phyloP scores from a whole-genome alignment of 2,888 invertebrate genomes.

The Rosalia funebris region DNA sequence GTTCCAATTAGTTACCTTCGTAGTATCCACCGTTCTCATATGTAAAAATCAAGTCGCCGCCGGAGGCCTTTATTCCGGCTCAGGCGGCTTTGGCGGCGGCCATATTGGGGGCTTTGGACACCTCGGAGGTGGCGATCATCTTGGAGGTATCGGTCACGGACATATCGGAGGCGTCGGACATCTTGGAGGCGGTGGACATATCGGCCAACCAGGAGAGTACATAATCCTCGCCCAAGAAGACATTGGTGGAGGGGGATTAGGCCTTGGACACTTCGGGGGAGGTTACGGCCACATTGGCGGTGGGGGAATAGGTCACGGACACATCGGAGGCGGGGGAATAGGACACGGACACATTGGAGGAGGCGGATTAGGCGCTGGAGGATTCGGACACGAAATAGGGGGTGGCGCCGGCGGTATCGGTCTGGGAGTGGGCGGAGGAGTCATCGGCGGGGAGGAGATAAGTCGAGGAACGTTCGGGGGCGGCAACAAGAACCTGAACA shows the following conservation, averaged over 20 bases:
- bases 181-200: neutral
- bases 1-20: constrained; percentile 1
- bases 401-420: constrained; percentile 16
- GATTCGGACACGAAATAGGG: constrained; percentile 23
- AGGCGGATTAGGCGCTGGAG: constrained; percentile 49
- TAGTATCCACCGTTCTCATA: neutral
- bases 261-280: neutral
- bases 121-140: neutral
- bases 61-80: neutral
- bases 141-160: neutral
- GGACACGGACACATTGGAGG: constrained; percentile 43
- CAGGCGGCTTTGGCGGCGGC: no score
- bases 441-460: neutral
- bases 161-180: neutral
- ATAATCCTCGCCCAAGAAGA: neutral
- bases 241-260: neutral
- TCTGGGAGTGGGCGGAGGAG: constrained; percentile 34
- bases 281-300: neutral
- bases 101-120: neutral
- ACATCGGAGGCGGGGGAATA: constrained; percentile 56
- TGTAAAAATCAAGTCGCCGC: neutral
- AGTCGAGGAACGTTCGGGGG: constrained; percentile 62
- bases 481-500: constrained; percentile 69
- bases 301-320: neutral
- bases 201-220: no score